Evolutionary conservation across 1,140 invertebrate species (phyloP).

Genomic region (Nasonia giraulti): DNA sequence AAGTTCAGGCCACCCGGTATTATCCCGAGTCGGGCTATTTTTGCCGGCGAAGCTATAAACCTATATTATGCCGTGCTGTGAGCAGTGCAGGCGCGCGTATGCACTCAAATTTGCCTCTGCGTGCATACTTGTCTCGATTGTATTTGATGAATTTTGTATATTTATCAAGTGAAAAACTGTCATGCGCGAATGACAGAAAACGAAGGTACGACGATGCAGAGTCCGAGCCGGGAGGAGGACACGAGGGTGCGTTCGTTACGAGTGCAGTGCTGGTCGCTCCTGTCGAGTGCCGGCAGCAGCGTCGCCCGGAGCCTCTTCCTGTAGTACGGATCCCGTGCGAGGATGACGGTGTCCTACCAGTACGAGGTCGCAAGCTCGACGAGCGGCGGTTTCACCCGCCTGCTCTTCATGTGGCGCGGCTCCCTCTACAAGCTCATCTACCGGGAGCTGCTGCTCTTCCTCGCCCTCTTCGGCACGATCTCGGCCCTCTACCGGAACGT

Average conservation of each 20-base stretch:
- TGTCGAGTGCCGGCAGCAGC: not conserved
- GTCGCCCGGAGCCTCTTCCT: not conserved
- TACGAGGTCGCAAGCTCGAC: conserved; percentile 84
- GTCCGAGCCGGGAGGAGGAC: not conserved
- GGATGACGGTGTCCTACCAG: conserved; percentile 86
- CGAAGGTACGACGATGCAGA: conserved; percentile 38
- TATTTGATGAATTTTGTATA: no score
- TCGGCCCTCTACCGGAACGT: conserved; percentile 80
- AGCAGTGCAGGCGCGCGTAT: no score
- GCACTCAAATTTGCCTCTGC: no score
- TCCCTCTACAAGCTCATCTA: conserved; percentile 87
- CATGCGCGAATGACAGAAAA: conserved; percentile 28
- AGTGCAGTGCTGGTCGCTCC: not conserved
- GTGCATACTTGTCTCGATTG: no score
- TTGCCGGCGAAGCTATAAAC: conserved; percentile 4
- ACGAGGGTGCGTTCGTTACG: not conserved
- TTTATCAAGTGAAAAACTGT: no score
- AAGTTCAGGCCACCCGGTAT: conserved; percentile 14
- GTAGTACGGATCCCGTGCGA: conserved; percentile 33
- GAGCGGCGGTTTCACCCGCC: conserved; percentile 81
- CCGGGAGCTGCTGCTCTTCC: conserved; percentile 81
- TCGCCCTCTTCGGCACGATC: conserved; percentile 76
- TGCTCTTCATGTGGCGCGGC: conserved; percentile 85
- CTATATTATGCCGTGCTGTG: no score
- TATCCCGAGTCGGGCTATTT: conserved; percentile 29